Evolutionary conservation across 2,888 invertebrate species (phyloP).

Genomic region (Latrodectus elegans): DNA sequence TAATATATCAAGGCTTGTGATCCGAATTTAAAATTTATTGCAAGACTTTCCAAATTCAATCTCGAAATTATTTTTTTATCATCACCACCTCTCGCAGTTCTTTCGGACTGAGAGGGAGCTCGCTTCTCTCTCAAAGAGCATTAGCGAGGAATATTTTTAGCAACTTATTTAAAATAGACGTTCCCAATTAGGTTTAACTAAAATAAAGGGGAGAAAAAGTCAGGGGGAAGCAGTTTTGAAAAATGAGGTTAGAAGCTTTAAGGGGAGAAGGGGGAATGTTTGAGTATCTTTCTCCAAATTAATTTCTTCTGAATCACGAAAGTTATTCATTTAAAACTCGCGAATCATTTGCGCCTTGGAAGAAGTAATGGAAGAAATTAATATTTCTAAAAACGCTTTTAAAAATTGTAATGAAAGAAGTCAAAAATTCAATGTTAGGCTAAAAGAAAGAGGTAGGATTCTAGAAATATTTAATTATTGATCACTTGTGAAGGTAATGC

Average conservation of each 20-base stretch:
- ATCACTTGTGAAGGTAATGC: no score
- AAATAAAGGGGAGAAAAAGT: constrained; percentile 12
- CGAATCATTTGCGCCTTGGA: no score
- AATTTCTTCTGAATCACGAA: no score
- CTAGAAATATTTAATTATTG: no score
- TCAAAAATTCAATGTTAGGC: no score
- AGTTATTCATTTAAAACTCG: no score
- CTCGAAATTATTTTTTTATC: constrained; percentile 7
- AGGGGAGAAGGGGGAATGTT: neutral
- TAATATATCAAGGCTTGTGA: constrained; percentile 35
- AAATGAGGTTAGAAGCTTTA: constrained; percentile 21
- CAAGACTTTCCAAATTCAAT: constrained; percentile 6
- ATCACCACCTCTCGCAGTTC: neutral
- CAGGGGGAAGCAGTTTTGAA: neutral
- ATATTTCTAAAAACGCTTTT: no score
- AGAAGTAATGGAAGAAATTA: no score
- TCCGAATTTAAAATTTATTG: constrained; percentile 57
- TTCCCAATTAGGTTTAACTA: constrained; percentile 30
- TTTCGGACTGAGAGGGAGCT: neutral
- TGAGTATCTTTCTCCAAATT: no score
- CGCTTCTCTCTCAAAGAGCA: neutral
- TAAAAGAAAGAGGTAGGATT: no score
- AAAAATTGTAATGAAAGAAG: no score
- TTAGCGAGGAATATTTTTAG: neutral
- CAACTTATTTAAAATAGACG: constrained; percentile 38